Evolutionary conservation across 2,113 vertebrate genomes (phyloP).

Genomic region (Clupea harengus): DNA sequence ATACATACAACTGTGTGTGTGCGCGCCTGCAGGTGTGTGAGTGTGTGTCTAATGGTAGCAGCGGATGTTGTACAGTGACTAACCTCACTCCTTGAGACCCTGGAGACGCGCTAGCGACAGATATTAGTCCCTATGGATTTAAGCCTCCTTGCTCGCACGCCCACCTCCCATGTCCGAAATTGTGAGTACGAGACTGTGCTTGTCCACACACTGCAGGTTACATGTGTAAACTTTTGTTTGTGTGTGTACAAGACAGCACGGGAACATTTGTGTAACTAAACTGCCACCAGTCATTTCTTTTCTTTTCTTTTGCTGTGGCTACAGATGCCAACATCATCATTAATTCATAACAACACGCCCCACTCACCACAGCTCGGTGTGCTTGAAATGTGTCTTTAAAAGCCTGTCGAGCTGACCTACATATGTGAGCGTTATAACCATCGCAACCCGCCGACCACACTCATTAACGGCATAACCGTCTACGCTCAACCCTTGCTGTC

Average conservation of each 20-base stretch:
- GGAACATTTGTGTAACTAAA: neutral
- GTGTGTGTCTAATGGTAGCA: no score
- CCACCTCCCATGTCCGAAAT: no score
- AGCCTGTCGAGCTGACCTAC: constrained; percentile 1
- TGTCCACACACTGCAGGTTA: no score
- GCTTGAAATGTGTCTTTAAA: neutral
- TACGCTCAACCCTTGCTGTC: neutral
- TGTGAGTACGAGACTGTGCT: no score
- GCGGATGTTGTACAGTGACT: no score
- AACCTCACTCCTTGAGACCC: no score
- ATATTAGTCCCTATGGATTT: no score
- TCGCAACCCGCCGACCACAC: neutral
- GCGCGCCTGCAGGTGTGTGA: no score
- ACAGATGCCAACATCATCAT: neutral
- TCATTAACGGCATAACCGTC: constrained; percentile 7
- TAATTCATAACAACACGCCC: neutral
- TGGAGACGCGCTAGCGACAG: no score
- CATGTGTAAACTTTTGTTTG: neutral
- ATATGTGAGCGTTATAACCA: neutral
- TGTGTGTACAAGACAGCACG: neutral
- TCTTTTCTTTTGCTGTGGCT: neutral
- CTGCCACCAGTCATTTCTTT: neutral
- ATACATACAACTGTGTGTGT: no score
- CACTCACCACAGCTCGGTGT: neutral
- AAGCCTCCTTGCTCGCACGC: no score